Base-by-base conservation (phyloP, 2,888 invertebrate species). In the Ichneumoninae sp. region DNA sequence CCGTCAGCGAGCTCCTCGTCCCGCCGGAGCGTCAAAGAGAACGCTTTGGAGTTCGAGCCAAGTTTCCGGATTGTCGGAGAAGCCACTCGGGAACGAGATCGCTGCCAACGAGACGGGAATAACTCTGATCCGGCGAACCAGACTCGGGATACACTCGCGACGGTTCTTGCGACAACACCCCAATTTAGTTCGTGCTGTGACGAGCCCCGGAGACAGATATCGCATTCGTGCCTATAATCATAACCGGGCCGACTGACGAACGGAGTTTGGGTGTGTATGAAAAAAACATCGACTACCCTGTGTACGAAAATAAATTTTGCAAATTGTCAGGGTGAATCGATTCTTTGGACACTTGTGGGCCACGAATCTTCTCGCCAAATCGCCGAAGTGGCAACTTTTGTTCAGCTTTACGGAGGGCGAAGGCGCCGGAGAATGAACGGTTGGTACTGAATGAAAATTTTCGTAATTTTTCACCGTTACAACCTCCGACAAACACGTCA, bases 71-170 rank as follows among this genome's bases (percentile, higher is more conserved):
- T 74, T 40, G 76, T 33, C 26, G 36, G 68, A 10, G 22, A 68
- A 80, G 68, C 66, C 50, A 60, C 60, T 47, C 33, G 30, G 47
- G 65, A 50, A 47, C 40, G 68, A 62, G 16, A 62, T 30, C 80
- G 66, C 33, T 80, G 74, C 80, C 80, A 80, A 68, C 80, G 66
- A 74, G 60, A 57, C 72, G 72, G 44, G 44, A 80, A 80, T 74
- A 72, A 80, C 72, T 80, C 30, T 74, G 71, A 80, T 65, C 68
- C 57, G 54, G 36, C 57, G 16, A 40, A 26, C 47, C 62, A 40
- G 54, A 66, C 54, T 30, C 54, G 72, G 36, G 44, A 57, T 22
- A 57, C 22, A 74, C n/a, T 74, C 33, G 60, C 60, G 36, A 47
- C 22, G 68, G 68, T 40, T 68, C 36, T 22, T 22, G 30, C 13